These are phyloP conservation scores for Orchesella cincta DNA, from an alignment of 1,140 invertebrate species.

Conservation along the genomic window DNA sequence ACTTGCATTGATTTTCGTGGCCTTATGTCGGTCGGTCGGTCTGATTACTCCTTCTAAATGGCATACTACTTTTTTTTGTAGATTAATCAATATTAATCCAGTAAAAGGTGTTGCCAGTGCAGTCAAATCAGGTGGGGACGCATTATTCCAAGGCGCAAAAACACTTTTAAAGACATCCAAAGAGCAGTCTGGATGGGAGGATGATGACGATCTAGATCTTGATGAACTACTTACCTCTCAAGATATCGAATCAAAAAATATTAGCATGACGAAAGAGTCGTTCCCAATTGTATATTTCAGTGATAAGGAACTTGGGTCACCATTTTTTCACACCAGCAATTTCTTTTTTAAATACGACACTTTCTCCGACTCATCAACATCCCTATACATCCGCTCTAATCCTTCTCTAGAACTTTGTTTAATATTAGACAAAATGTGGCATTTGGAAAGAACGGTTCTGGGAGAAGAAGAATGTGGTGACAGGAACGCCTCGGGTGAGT, in stretches of 20 bases:
- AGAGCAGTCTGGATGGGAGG: neutral
- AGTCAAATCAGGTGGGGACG: slow-evolving; percentile 31
- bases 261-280: slow-evolving; percentile 32
- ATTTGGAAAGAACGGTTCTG: slow-evolving; percentile 55
- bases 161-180: neutral
- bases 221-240: neutral
- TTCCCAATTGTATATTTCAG: slow-evolving; percentile 36
- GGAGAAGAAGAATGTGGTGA: slow-evolving; percentile 52
- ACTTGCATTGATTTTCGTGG: neutral
- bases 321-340: slow-evolving; percentile 22
- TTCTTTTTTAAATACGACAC: slow-evolving; percentile 38
- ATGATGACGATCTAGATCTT: neutral
- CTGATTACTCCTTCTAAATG: too few species aligned
- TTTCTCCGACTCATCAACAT: slow-evolving; percentile 23
- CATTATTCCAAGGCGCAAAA: slow-evolving; percentile 10
- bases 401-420: slow-evolving; percentile 40
- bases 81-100: slow-evolving; percentile 43
- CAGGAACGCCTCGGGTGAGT: neutral
- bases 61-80: neutral
- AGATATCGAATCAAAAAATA: neutral
- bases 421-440: slow-evolving; percentile 53
- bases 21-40: too few species aligned
- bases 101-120: slow-evolving; percentile 39
- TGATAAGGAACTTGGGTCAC: slow-evolving; percentile 26
- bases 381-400: slow-evolving; percentile 17